Base-by-base conservation (phyloP, 2,888 invertebrate species). In the Drosophila kanekoi region DNA sequence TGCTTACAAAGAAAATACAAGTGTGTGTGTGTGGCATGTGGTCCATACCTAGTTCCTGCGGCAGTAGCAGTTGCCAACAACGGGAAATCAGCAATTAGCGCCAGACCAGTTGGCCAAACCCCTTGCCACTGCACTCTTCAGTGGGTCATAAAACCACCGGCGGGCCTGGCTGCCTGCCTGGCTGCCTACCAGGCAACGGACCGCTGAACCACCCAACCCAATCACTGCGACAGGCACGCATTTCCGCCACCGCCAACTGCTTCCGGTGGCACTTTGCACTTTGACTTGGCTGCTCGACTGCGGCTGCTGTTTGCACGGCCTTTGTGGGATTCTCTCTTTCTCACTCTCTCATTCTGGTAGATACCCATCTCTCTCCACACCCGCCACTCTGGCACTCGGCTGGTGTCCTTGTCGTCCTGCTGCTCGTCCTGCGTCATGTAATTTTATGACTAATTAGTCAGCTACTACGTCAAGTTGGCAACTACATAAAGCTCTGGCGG, bases 361-460 rank as follows among this genome's bases (percentile, higher is more conserved):
- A 28, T 3, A 8, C 8, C 28, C 28, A 8, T 28, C 28, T 28
- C 28, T 28, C 8, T 28, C 8, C 8, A 28, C 28, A 28, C 13
- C 16, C 9, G 16, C 18, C 23, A 28, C 44, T 13, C 16, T 18
- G 18, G 23, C 10, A 33, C 23, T 41, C 49, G 18, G 28, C 20
- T 33, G 54, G 18, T 51, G 49, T 44, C 44, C 52, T 41, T 62
- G 38, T 33, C 41, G 37, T 68, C 40, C 65, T 56, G 51, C 43
- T 44, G 53, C 41, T 58, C 62, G 67, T 64, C 70, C 53, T 70
- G 70, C 56, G 61, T 70, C 86, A 68, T 86, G 88, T 82, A 89
- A 86, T 86, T 89, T 86, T 86, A 86, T 89, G 89, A 87, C 85
- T 86, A 86, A 86, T 86, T 86, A 86, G 85, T 80, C 88, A 86